These are phyloP conservation scores for Scelioninae gen. 2 DNA, from an alignment of 2,888 invertebrate genomes.

Conservation along the genomic window DNA sequence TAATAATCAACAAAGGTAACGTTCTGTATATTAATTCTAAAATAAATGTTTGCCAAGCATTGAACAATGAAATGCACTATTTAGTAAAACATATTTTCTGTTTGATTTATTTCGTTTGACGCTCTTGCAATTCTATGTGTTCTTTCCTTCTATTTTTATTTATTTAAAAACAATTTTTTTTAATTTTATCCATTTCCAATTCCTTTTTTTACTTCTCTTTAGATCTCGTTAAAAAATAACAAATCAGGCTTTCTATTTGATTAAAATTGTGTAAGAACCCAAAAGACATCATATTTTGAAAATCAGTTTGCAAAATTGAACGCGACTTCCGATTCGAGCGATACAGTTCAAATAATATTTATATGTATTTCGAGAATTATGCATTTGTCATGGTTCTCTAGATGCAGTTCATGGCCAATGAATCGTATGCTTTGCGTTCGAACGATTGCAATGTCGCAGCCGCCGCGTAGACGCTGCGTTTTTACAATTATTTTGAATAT, in stretches of 20 bases:
- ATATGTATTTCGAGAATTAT: slow-evolving; percentile 4
- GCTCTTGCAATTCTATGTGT: slow-evolving; percentile 35
- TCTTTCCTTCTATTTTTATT: too few relatives aligned
- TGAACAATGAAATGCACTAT: slow-evolving; percentile 38
- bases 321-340: not conserved
- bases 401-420: slow-evolving; percentile 28
- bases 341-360: slow-evolving; percentile 9
- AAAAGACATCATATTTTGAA: not conserved
- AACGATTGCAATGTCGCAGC: slow-evolving; percentile 5
- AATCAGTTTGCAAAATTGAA: not conserved
- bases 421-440: slow-evolving; percentile 18
- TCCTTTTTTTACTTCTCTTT: too few relatives aligned
- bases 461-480: slow-evolving; percentile 11
- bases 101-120: slow-evolving; percentile 26
- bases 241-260: slow-evolving; percentile 1
- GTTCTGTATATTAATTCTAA: slow-evolving; percentile 47
- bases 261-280: not conserved
- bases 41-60: slow-evolving; percentile 37
- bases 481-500: slow-evolving; percentile 23
- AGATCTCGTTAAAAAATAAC: too few relatives aligned
- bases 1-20: slow-evolving; percentile 44
- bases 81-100: slow-evolving; percentile 37
- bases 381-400: slow-evolving; percentile 1
- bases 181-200: too few relatives aligned
- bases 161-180: too few relatives aligned